Evolutionary conservation across 2,113 vertebrate genomes (phyloP), one percentile per base, ranked within the genome.

Genomic region (Nanorana parkeri): DNA sequence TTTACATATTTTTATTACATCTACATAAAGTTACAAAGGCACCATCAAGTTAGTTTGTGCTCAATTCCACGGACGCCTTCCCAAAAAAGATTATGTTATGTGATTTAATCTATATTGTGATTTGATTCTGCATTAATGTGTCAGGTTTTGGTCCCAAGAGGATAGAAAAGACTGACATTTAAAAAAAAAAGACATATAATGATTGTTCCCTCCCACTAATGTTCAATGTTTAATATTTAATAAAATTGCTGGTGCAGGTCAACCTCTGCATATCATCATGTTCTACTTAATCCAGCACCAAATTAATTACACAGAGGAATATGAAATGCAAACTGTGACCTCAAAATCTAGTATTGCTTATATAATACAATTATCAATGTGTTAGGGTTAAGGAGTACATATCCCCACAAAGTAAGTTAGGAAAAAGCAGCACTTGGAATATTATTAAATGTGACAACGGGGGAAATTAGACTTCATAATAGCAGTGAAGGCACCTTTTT

Each of bases 1-100:
- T 82, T 82, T 82, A 58, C 80, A 82, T 82, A 75, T 75, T 82
- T 82, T 67, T 75, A 82, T 82, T 82, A 75, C 80, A 82, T 82
- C 63, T 82, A 47, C 80, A 82, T 82, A 82, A 82, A 75, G 80
- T 75, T 82, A 74, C 61, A 75, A 82, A 75, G 52, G 61, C 21
- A 65, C 64, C 51, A 82, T 41, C 69, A 65, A 68, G 63, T 56
- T 75, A 82, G 71, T 82, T 36, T 82, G 61, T 47, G 71, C 67
- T 54, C 61, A 65, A 64, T 81, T 65, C 47, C 71, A 75, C 36
- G 21, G 80, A 23, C 63, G 67, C 23, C 66, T 67, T 67, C 61
- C 80, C 71, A 58, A 79, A 68, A 47, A 32, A 79, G 51, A 75
- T 82, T 82, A 67, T 28, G 58, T 28, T 67, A 52, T 51, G 55